Evolutionary conservation across 2,797 vertebrate species (phyloP).

Genomic region (Merluccius polli): DNA sequence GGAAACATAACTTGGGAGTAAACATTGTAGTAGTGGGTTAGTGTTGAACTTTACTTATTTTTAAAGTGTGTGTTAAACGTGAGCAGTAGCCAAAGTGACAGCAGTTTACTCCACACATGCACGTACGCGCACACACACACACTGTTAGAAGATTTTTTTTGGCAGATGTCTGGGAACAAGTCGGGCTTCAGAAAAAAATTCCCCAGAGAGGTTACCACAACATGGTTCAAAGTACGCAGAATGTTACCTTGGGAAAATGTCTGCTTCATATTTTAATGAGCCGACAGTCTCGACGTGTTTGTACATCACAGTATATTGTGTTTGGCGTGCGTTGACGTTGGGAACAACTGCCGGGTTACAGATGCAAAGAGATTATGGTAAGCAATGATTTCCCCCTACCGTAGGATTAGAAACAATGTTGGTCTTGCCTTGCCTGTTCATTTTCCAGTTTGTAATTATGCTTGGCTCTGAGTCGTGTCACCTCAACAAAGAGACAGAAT

Average conservation of each 20-base stretch:
- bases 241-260: background rate
- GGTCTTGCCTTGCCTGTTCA: slow-evolving; percentile 9
- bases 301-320: background rate
- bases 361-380: background rate
- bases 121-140: background rate
- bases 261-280: background rate
- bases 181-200: background rate
- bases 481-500: background rate
- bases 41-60: too few relatives aligned
- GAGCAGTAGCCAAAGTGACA: background rate
- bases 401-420: background rate
- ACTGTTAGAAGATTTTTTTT: background rate
- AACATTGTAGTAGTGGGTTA: too few relatives aligned
- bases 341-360: background rate
- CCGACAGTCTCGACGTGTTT: background rate
- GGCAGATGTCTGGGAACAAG: background rate
- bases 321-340: background rate
- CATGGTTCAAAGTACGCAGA: background rate
- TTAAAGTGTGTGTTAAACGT: background rate
- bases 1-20: background rate
- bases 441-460: slow-evolving; percentile 39
- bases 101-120: background rate
- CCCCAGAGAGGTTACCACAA: background rate
- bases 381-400: background rate
- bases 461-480: slow-evolving; percentile 16